Evolutionary conservation across 2,797 vertebrate species (phyloP), one percentile per base, ranked within the genome.

Genomic region (Glyptemys insculpta): DNA sequence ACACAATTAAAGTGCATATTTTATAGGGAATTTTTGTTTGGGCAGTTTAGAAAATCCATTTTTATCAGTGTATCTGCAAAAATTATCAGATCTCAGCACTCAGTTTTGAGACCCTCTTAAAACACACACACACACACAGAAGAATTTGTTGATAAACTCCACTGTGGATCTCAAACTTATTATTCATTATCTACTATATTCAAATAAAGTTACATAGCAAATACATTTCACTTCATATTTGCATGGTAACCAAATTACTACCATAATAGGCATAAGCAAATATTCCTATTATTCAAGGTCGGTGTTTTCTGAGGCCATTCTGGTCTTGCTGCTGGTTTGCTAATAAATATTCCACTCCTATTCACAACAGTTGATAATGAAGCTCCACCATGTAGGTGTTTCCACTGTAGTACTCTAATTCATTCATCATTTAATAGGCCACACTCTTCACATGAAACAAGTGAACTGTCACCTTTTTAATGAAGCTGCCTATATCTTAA

Each of bases 401-500:
- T 87, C 81, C 79, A 87, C 85, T 94, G 76, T 92, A 95, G 92
- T 93, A 90, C 90, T 83, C 91, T 76, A 94, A 93, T 90, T 87
- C 81, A 91, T 83, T 95, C 93, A 50, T 92, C 95, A 95, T 44
- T 92, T 80, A 91, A 94, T 92, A 90, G 95, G 91, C 54, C 92
- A 90, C 85, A 95, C 91, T 92, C 91, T 87, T 95, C 41, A 29
- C 88, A 92, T 93, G 94, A 97, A 97, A 97, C 89, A 92, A 90
- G 93, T 87, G 47, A 98, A 95, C 96, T 97, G 92, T 96, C 96
- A 97, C 86, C 95, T 91, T 94, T 92, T 94, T 94, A 95, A 94
- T 95, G 92, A 95, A 94, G 93, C 88, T 97, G 85, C 79, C 91
- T 97, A 93, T 94, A 83, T 91, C 93, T 89, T 95, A 97, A 97